A percentile compares a stretch with the other conserved stretches of the same genome.
Conservation (phyloP, 2,113 vertebrate species). For the Parus major region DNA sequence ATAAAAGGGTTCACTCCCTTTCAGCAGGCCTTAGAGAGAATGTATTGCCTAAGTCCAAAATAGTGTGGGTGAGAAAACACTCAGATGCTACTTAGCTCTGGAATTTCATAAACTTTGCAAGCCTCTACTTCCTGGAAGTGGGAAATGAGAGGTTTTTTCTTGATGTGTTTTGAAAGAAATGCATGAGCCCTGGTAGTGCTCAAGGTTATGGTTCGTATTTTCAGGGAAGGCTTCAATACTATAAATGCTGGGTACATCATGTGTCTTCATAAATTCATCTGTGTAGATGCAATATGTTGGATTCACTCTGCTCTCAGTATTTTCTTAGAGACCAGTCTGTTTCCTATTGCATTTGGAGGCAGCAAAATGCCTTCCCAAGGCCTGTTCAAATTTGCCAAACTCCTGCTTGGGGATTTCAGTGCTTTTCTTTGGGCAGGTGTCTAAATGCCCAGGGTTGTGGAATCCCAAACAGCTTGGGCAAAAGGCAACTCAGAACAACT, state of each 20-base stretch:
- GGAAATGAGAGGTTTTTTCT: background rate
- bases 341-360: background rate
- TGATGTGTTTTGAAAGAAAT: background rate
- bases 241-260: background rate
- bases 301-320: background rate
- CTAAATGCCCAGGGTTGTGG: fast-evolving
- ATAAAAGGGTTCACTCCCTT: background rate
- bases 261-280: background rate
- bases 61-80: background rate
- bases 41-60: background rate
- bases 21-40: background rate
- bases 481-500: background rate
- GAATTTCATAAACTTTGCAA: background rate
- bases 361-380: background rate
- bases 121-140: background rate
- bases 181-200: background rate
- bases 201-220: background rate
- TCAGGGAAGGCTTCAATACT: background rate
- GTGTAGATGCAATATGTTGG: background rate
- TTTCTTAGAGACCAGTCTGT: background rate
- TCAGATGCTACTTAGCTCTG: background rate
- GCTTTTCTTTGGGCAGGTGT: background rate
- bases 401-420: background rate
- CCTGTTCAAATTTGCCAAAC: background rate
- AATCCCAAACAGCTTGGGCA: background rate